These are phyloP conservation scores for Brachyhypopomus occidentalis DNA, from an alignment of 2,113 vertebrate genomes.

Conservation along the genomic window DNA sequence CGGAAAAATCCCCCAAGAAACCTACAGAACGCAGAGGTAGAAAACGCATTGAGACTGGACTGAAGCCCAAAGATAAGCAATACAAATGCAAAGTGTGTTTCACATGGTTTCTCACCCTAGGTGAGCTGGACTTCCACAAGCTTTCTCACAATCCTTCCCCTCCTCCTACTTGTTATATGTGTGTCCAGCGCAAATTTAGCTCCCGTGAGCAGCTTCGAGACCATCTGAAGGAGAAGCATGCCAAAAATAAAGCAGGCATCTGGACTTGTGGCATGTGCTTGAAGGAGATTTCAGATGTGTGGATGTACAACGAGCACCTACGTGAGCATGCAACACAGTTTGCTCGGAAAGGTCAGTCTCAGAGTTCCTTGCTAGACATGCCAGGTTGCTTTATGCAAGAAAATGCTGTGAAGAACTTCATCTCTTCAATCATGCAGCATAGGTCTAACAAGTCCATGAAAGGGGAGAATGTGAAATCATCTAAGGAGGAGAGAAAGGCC, in stretches of 20 bases:
- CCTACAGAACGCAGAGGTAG: conserved; percentile 69
- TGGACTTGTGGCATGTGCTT: conserved; percentile 99
- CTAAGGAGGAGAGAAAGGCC: conserved; percentile 65
- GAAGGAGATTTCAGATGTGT: conserved; percentile 91
- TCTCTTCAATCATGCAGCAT: conserved; percentile 84
- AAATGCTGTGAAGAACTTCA: conserved; percentile 80
- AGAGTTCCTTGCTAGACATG: conserved; percentile 80
- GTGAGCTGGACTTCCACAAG: conserved; percentile 93
- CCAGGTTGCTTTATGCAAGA: conserved; percentile 80
- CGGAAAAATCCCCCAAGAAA: conserved; percentile 65
- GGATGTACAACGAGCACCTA: conserved; percentile 98
- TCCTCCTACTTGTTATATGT: conserved; percentile 98
- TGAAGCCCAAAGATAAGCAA: conserved; percentile 84
- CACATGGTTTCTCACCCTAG: conserved; percentile 89
- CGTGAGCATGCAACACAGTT: conserved; percentile 93
- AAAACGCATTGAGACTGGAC: conserved; percentile 67
- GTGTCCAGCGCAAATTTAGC: conserved; percentile 94
- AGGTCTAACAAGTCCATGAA: conserved; percentile 73
- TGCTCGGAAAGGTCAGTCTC: conserved; percentile 86
- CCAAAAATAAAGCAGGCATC: conserved; percentile 85
- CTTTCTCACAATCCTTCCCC: conserved; percentile 92
- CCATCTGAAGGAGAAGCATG: conserved; percentile 92
- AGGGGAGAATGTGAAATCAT: conserved; percentile 60
- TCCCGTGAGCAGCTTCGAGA: conserved; percentile 91
- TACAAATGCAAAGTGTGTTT: conserved; percentile 97